phyloP scores from a whole-genome alignment of 2,888 invertebrate species.

The Glaucopsyche alexis region DNA sequence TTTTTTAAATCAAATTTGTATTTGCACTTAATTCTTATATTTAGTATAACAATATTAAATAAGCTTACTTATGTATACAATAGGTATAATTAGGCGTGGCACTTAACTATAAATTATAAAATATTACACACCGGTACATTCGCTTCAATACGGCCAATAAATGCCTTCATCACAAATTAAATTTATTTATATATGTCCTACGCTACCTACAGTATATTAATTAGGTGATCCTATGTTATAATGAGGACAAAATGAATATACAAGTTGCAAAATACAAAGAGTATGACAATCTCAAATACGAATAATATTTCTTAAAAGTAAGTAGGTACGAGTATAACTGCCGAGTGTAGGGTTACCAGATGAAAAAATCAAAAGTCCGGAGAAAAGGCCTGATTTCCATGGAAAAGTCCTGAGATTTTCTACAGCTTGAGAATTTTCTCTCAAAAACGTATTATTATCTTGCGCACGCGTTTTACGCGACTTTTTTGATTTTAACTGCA shows the following conservation, averaged over 20 bases:
- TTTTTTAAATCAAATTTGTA: slow-evolving; percentile 62
- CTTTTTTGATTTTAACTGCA: too few relatives aligned
- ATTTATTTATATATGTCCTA: slow-evolving; percentile 48
- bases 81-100: slow-evolving; percentile 69
- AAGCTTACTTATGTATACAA: slow-evolving; percentile 64
- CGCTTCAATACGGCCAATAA: slow-evolving; percentile 71
- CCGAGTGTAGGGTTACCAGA: too few relatives aligned
- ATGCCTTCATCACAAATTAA: slow-evolving; percentile 73
- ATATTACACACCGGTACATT: slow-evolving; percentile 64
- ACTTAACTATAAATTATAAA: slow-evolving; percentile 72
- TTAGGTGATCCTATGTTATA: slow-evolving; percentile 46
- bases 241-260: slow-evolving; percentile 14
- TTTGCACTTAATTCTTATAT: slow-evolving; percentile 62
- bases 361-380: too few relatives aligned
- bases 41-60: slow-evolving; percentile 71
- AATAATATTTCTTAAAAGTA: too few relatives aligned
- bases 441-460: too few relatives aligned
- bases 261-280: slow-evolving; percentile 22
- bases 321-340: too few relatives aligned
- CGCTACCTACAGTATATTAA: slow-evolving; percentile 42
- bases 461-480: too few relatives aligned
- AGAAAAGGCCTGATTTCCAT: too few relatives aligned
- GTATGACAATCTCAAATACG: neutral
- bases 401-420: too few relatives aligned
- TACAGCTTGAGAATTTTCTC: too few relatives aligned